Conservation (phyloP, 2,113 vertebrate genomes). For the Thalassarche chlororhynchos region DNA sequence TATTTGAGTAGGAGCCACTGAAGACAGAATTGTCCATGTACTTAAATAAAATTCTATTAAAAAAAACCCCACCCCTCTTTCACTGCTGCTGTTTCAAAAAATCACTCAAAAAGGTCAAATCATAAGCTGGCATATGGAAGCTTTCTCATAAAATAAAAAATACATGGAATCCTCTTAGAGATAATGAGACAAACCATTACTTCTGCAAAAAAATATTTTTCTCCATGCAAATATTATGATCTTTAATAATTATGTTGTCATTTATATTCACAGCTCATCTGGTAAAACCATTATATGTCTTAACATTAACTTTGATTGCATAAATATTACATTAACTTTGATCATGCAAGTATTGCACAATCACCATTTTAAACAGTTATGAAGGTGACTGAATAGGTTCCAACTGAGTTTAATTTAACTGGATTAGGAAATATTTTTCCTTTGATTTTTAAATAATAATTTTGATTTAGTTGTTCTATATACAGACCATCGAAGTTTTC, state of each 20-base stretch:
- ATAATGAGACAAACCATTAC: conserved; percentile 61
- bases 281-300: conserved; percentile 72
- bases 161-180: conserved; percentile 13
- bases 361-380: conserved; percentile 65
- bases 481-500: not conserved
- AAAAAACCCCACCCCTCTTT: not conserved
- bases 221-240: conserved; percentile 74
- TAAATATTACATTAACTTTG: conserved; percentile 82
- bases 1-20: not conserved
- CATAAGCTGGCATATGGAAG: not conserved
- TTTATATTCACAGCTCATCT: conserved; percentile 73
- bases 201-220: conserved; percentile 58
- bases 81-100: not conserved
- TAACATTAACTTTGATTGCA: conserved; percentile 79
- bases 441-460: conserved; percentile 8
- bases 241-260: conserved; percentile 75
- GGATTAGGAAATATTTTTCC: conserved; percentile 10
- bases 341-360: conserved; percentile 66
- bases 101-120: not conserved
- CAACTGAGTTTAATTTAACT: conserved; percentile 29
- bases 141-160: conserved; percentile 48
- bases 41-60: not conserved
- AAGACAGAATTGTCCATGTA: not conserved
- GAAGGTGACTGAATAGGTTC: conserved; percentile 48
- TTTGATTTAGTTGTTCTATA: conserved; percentile 13